Evolutionary conservation across 2,797 vertebrate genomes (phyloP).

Genomic region (Platyrinchus mystaceus): DNA sequence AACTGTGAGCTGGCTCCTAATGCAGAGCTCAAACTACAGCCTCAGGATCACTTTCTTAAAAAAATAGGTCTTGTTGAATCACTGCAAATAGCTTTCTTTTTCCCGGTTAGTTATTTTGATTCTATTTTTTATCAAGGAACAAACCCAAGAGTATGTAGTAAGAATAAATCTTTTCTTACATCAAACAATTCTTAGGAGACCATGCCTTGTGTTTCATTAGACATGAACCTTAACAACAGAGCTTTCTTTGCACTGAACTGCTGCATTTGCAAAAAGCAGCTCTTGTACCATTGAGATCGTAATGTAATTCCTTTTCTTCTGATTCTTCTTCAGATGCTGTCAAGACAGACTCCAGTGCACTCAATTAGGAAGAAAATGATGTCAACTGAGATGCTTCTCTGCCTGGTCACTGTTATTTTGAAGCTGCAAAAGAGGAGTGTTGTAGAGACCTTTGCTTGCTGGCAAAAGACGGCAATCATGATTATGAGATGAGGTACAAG

Average conservation of each 20-base stretch:
- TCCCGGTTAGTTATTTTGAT: neutral
- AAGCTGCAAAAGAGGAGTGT: neutral
- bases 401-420: neutral
- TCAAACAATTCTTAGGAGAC: neutral
- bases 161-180: neutral
- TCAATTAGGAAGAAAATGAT: neutral
- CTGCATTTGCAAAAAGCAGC: neutral
- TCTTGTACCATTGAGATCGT: neutral
- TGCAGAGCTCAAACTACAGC: neutral
- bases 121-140: neutral
- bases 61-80: neutral
- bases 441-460: neutral
- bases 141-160: neutral
- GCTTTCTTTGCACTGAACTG: neutral
- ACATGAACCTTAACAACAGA: neutral
- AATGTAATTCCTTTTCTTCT: conserved; percentile 32
- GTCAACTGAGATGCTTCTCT: neutral
- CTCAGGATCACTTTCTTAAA: neutral
- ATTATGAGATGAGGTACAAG: neutral
- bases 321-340: conserved; percentile 40
- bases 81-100: neutral
- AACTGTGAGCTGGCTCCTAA: neutral
- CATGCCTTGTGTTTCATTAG: neutral
- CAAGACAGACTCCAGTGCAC: neutral
- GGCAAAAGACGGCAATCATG: neutral